Conservation (phyloP, 1,140 invertebrate genomes). For the Drosophila paulistorum region DNA sequence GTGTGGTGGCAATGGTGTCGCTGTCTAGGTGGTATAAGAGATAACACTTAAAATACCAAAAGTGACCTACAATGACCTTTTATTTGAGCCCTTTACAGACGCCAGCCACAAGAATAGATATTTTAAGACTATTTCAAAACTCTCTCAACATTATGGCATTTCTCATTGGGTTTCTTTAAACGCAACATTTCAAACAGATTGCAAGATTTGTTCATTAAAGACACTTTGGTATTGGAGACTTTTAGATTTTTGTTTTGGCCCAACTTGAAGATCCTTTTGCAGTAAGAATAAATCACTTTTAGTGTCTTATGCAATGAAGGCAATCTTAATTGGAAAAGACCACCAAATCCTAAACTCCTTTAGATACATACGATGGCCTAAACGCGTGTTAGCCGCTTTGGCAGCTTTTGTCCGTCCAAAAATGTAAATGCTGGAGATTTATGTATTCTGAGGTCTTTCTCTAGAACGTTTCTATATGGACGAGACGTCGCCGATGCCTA, state of each 20-base stretch:
- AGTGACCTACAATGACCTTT: slow-evolving; percentile 65
- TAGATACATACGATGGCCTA: slow-evolving; percentile 28
- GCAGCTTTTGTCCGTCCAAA: slow-evolving; percentile 71
- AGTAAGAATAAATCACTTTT: too few species aligned
- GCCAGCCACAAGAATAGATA: background rate
- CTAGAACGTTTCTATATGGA: background rate
- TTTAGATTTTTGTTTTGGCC: too few species aligned
- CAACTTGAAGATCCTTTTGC: too few species aligned
- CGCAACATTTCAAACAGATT: too few species aligned
- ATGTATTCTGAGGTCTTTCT: slow-evolving; percentile 20
- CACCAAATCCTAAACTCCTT: too few species aligned
- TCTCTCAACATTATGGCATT: background rate
- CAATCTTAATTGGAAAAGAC: too few species aligned
- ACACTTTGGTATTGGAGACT: too few species aligned
- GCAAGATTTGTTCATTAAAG: too few species aligned
- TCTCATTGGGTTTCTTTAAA: too few species aligned
- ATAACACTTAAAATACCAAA: slow-evolving; percentile 47
- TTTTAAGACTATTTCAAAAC: background rate
- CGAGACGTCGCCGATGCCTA: slow-evolving; percentile 32
- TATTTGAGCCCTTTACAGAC: background rate
- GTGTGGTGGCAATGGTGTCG: background rate
- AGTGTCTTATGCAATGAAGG: too few species aligned
- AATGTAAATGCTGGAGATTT: slow-evolving; percentile 72
- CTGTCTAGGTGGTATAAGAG: slow-evolving; percentile 29
- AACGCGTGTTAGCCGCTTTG: slow-evolving; percentile 72